Evolutionary conservation across 2,888 invertebrate species (phyloP).

Genomic region (Desoria tigrina): DNA sequence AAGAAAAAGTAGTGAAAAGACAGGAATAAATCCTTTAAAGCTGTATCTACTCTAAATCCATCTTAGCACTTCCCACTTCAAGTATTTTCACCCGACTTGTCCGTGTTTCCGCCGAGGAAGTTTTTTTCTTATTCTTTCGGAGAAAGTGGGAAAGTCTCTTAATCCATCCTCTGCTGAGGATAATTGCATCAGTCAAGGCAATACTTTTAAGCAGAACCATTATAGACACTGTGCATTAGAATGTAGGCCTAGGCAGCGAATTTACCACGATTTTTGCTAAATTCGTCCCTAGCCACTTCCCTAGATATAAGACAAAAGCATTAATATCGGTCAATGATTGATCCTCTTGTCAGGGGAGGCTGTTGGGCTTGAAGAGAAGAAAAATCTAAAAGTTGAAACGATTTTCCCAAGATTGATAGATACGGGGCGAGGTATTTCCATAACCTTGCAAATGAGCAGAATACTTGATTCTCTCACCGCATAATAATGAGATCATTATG

Average conservation of each 20-base stretch:
- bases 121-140: background rate
- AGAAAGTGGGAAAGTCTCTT: constrained; percentile 5
- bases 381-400: no score
- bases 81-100: background rate
- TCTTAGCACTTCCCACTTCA: constrained; percentile 4
- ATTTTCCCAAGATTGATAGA: no score
- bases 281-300: no score
- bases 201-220: background rate
- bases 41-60: constrained; percentile 9
- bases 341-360: no score
- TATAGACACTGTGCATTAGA: no score
- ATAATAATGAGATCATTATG: constrained; percentile 12
- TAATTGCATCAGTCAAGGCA: constrained; percentile 6
- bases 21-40: background rate
- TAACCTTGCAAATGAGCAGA: background rate
- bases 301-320: no score
- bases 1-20: background rate
- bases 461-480: constrained; percentile 5
- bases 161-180: constrained; percentile 4
- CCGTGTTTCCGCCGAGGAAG: background rate
- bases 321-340: no score
- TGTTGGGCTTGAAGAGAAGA: no score
- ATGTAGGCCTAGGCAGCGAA: no score
- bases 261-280: no score
- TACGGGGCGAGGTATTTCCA: no score